phyloP scores from a whole-genome alignment of 1,140 invertebrate species.

The Rhagoletis pomonella region DNA sequence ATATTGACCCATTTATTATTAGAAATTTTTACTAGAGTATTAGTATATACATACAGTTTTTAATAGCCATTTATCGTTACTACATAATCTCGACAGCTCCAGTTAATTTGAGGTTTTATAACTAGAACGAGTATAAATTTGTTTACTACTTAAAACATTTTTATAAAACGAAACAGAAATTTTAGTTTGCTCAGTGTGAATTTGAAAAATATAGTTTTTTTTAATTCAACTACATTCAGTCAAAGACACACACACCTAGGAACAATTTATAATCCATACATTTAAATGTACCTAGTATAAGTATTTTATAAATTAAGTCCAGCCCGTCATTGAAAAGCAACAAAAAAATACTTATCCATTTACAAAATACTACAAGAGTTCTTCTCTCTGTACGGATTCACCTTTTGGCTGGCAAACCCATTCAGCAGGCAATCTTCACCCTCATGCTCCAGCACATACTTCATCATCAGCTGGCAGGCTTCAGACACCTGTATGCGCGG shows the following conservation, averaged over 20 bases:
- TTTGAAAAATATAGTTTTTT: no score
- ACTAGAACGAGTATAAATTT: no score
- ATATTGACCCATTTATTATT: no score
- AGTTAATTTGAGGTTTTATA: neutral
- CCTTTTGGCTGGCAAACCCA: slow-evolving; percentile 95
- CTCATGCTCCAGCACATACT: slow-evolving; percentile 93
- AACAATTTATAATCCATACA: neutral
- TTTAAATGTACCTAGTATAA: no score
- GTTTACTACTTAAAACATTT: no score
- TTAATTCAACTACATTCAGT: no score
- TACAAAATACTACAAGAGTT: slow-evolving; percentile 91
- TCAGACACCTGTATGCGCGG: slow-evolving; percentile 91
- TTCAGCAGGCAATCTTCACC: slow-evolving; percentile 94
- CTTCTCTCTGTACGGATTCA: slow-evolving; percentile 98
- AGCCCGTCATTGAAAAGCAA: neutral
- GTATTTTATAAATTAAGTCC: neutral
- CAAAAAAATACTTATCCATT: neutral
- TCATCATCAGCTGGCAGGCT: slow-evolving; percentile 93
- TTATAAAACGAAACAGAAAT: no score
- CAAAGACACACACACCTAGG: no score
- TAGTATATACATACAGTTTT: neutral
- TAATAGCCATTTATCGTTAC: neutral
- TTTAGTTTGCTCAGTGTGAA: no score
- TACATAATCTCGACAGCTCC: neutral
- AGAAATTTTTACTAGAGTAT: no score